phyloP scores from a whole-genome alignment of 2,888 invertebrate genomes.

The Sycophila texana region DNA sequence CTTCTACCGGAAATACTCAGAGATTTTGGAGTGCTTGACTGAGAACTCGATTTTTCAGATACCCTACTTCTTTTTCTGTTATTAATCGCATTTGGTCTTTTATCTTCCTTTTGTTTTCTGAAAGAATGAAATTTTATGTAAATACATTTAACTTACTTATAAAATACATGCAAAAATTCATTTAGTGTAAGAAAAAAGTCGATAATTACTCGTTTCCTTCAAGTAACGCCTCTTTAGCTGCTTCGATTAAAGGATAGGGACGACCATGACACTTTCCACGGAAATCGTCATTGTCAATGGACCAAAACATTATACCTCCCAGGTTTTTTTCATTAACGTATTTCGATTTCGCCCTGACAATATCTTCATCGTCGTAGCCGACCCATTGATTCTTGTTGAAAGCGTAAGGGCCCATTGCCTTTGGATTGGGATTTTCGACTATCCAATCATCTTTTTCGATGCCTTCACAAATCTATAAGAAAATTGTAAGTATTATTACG shows the following conservation, averaged over 20 bases:
- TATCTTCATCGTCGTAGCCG: constrained; percentile 92
- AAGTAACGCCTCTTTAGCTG: constrained; percentile 90
- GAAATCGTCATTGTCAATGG: constrained; percentile 96
- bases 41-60: constrained; percentile 47
- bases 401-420: constrained; percentile 93
- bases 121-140: background rate
- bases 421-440: constrained; percentile 87
- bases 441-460: constrained; percentile 87
- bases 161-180: background rate
- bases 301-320: constrained; percentile 96
- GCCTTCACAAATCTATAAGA: constrained; percentile 89
- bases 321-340: constrained; percentile 90
- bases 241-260: constrained; percentile 93
- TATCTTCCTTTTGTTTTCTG: constrained; percentile 55
- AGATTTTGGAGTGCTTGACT: constrained; percentile 32
- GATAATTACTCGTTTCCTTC: constrained; percentile 79
- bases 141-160: background rate
- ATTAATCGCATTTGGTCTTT: constrained; percentile 47
- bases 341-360: constrained; percentile 88
- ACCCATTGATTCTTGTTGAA: constrained; percentile 94
- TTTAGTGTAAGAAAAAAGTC: too few species aligned
- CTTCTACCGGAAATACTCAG: constrained; percentile 19
- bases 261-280: constrained; percentile 91
- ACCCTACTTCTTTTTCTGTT: constrained; percentile 49
- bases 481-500: background rate